These are phyloP conservation scores for Micronisus gabar DNA, from an alignment of 2,113 vertebrate genomes.

Conservation along the genomic window DNA sequence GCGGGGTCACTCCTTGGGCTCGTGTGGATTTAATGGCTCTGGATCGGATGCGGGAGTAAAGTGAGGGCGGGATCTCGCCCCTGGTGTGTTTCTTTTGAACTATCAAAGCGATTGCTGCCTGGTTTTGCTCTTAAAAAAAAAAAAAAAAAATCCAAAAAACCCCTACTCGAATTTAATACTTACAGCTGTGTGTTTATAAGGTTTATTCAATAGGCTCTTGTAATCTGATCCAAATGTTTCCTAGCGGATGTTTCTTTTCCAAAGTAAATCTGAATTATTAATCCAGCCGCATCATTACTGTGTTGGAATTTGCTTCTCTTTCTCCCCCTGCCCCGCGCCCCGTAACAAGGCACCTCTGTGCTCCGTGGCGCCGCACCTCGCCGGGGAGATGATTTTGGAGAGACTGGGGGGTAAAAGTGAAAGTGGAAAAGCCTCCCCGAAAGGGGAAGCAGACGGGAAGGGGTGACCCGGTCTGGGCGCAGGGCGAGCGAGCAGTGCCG, in stretches of 20 bases:
- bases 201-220: constrained; percentile 80
- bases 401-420: background rate
- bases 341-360: constrained; percentile 76
- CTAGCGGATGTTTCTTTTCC: constrained; percentile 81
- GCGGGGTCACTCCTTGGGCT: constrained; percentile 17
- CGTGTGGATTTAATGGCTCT: constrained; percentile 38
- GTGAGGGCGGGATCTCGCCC: constrained; percentile 39
- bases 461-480: background rate
- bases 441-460: background rate
- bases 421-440: background rate
- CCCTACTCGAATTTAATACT: constrained; percentile 73
- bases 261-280: constrained; percentile 82
- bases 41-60: constrained; percentile 45
- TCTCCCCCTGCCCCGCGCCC: constrained; percentile 40
- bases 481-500: background rate
- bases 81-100: constrained; percentile 64
- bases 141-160: background rate
- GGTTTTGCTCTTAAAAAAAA: constrained; percentile 27
- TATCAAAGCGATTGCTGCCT: constrained; percentile 65
- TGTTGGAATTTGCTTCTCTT: constrained; percentile 72
- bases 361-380: constrained; percentile 31
- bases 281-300: constrained; percentile 77
- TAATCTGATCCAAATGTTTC: constrained; percentile 83
- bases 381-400: background rate
- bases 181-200: constrained; percentile 80